A percentile compares a stretch with the other conserved stretches of the same genome.
Conservation (phyloP, 1,140 invertebrate genomes). For the Eriocheir sinensis region DNA sequence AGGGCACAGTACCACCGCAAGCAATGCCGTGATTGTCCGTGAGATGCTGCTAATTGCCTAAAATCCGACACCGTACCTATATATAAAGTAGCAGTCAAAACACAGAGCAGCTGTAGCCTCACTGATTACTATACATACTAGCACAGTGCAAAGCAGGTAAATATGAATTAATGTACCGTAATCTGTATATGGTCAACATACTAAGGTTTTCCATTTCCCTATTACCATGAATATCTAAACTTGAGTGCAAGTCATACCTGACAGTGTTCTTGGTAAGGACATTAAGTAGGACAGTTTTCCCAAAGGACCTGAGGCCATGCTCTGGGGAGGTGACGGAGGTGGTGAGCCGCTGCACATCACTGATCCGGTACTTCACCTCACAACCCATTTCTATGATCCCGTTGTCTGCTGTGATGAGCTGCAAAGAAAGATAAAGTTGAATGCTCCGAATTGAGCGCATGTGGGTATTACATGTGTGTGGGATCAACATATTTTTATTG, state of each 20-base stretch:
- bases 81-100: no score
- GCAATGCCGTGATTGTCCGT: no score
- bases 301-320: conserved; percentile 76
- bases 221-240: neutral
- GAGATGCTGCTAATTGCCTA: no score
- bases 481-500: conserved; percentile 1
- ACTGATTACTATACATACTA: no score
- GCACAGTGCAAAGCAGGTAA: no score
- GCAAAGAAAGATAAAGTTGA: neutral
- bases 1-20: no score
- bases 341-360: conserved; percentile 78
- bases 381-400: conserved; percentile 79
- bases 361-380: conserved; percentile 78
- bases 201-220: no score
- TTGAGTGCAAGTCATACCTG: conserved; percentile 50
- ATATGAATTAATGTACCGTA: no score
- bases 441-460: neutral
- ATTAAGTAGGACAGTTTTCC: conserved; percentile 78
- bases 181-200: no score
- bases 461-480: neutral
- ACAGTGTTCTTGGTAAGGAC: conserved; percentile 79
- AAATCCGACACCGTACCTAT: no score
- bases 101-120: no score
- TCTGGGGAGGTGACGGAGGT: conserved; percentile 76
- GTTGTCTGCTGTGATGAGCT: conserved; percentile 79